These are phyloP conservation scores for Heliconius ismenius DNA, from an alignment of 2,888 invertebrate species.

Conservation along the genomic window DNA sequence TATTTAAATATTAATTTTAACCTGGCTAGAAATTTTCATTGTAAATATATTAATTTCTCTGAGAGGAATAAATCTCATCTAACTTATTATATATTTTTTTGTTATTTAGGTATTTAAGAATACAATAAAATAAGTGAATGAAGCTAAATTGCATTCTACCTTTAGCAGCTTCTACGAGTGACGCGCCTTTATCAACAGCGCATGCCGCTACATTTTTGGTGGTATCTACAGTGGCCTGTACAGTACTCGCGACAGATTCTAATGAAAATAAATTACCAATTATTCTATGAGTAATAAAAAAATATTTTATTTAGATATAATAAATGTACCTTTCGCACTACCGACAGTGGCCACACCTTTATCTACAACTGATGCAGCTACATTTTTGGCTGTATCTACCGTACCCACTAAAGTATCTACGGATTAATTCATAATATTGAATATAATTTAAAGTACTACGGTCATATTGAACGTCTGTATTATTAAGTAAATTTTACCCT, in stretches of 20 bases:
- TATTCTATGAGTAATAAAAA: background rate
- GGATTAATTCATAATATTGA: conserved; percentile 31
- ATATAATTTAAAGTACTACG: background rate
- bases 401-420: conserved; percentile 52
- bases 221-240: conserved; percentile 52
- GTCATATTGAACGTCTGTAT: background rate
- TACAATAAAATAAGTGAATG: background rate
- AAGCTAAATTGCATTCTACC: conserved; percentile 39
- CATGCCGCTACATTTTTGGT: conserved; percentile 49
- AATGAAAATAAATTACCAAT: conserved; percentile 18
- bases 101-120: background rate
- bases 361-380: conserved; percentile 50
- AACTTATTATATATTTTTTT: background rate
- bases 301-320: background rate
- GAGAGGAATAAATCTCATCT: background rate
- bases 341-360: conserved; percentile 48
- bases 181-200: conserved; percentile 56
- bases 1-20: background rate
- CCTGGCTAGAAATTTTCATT: background rate
- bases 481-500: conserved; percentile 43
- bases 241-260: conserved; percentile 43
- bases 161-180: conserved; percentile 52
- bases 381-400: conserved; percentile 54
- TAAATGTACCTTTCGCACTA: conserved; percentile 48
- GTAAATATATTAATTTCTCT: background rate